phyloP scores from a whole-genome alignment of 2,797 vertebrate genomes.

The Platalea minor region DNA sequence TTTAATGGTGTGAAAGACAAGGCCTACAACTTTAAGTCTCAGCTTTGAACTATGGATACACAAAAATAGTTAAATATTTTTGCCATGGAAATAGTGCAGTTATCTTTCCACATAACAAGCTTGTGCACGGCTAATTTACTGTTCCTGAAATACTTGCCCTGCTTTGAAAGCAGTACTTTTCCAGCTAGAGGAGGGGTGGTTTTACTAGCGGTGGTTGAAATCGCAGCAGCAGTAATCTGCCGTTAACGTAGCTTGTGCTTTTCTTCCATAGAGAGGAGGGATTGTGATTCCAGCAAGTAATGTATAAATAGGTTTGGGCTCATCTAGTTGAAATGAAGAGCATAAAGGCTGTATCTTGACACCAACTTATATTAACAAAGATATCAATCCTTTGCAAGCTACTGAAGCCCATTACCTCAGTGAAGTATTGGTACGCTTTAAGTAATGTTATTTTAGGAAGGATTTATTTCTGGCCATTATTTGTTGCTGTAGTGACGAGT shows the following conservation, averaged over 20 bases:
- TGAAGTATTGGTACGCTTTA: background rate
- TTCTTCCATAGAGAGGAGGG: background rate
- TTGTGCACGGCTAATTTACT: background rate
- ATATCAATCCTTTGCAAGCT: background rate
- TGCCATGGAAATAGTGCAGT: background rate
- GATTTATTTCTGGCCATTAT: background rate
- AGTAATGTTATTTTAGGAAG: background rate
- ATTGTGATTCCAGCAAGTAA: background rate
- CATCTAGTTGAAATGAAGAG: background rate
- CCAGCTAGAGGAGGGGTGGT: background rate
- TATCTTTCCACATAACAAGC: background rate
- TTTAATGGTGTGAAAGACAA: background rate
- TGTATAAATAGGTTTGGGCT: background rate
- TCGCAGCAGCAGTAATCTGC: background rate
- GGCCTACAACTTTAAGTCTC: background rate
- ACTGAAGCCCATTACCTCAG: background rate
- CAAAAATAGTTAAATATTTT: background rate
- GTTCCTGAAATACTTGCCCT: background rate
- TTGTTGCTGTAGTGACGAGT: background rate
- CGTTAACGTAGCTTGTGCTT: background rate
- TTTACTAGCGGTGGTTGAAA: background rate
- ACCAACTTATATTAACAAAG: background rate
- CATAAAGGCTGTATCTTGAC: background rate
- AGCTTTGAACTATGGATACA: background rate
- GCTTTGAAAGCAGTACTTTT: background rate